Base-by-base conservation (phyloP, 2,113 vertebrate genomes). In the Melanerpes formicivorus region DNA sequence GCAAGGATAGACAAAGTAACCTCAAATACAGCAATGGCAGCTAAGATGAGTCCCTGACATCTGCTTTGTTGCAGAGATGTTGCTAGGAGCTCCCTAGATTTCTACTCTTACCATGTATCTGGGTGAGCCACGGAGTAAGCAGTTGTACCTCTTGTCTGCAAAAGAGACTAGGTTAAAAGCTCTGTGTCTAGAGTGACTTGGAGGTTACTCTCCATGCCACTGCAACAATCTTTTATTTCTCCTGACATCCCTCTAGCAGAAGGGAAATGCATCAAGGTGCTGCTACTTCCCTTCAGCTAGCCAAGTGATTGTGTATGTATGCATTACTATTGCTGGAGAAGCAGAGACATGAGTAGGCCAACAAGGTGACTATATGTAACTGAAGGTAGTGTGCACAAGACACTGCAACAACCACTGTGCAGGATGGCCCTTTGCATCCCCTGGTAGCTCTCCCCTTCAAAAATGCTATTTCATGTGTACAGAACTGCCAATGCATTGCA, bases 381-480 rank as follows among this genome's bases (percentile, higher is more conserved):
- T 8, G 40, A n/a, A 6, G 34, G 42, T 63, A 91, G 16, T 0
- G 4, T 19, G 67, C 37, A 48, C 23, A 4, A 56, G 37, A 50
- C 16, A 8, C 27, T 25, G 18, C 46, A 19, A 25, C 11, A 34
- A 6, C 9, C 9, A 8, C 12, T 26, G 34, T 30, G 34, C n/a
- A 54, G 75, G 37, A 46, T 1, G 40, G 48, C 14, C 27, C 54
- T 75, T 10, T 18, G 34, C 56, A 74, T 27, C 27, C 26, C 50
- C 42, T 30, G 13, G 6, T 4, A 9, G 6, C 46, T 18, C 17
- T 62, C 4, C 44, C 44, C 29, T 34, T 26, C 23, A 56, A 77
- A 69, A 59, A 42, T 1, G 21, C 26, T 7, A 26, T 15, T 59
- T 13, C 42, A 8, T 3, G 0, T 5, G 16, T 4, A 9, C 34